These are phyloP conservation scores for Amblyopsis hoosieri DNA, from an alignment of 2,797 vertebrate species.

Conservation along the genomic window DNA sequence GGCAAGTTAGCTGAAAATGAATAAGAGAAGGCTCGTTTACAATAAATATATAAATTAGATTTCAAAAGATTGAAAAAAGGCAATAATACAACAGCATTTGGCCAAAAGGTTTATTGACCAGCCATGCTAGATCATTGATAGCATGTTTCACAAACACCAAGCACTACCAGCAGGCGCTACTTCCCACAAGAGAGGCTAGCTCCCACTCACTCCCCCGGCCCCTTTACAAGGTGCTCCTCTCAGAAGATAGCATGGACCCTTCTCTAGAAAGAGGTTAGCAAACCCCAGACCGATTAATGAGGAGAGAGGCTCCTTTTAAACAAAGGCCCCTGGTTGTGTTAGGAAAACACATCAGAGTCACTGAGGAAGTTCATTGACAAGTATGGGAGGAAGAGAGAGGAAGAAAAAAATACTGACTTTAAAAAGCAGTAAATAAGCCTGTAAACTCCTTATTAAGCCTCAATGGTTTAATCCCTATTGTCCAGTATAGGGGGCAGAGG, in stretches of 20 bases:
- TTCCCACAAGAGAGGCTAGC: conserved; percentile 16
- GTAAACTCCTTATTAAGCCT: conserved; percentile 76
- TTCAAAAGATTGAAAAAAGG: too few relatives aligned
- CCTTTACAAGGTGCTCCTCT: conserved; percentile 27
- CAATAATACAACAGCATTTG: too few relatives aligned
- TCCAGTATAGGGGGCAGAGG: conserved; percentile 10
- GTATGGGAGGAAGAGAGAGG: conserved; percentile 40
- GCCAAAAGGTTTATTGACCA: too few relatives aligned
- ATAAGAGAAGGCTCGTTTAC: too few relatives aligned
- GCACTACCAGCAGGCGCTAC: conserved; percentile 22
- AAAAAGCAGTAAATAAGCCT: conserved; percentile 40
- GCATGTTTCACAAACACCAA: conserved; percentile 13
- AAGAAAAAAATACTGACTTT: conserved; percentile 2
- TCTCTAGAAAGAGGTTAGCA: conserved; percentile 34
- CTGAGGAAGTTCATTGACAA: conserved; percentile 55
- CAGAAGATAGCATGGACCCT: conserved; percentile 33
- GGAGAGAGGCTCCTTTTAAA: conserved; percentile 33
- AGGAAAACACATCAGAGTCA: conserved; percentile 32
- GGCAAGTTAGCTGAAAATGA: too few relatives aligned
- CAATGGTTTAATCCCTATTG: conserved; percentile 63
- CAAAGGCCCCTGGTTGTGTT: conserved; percentile 53
- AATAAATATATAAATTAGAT: too few relatives aligned
- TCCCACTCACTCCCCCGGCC: background rate
- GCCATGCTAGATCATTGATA: background rate
- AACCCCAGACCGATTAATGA: conserved; percentile 40